phyloP scores from a whole-genome alignment of 2,113 vertebrate species.

The Ardeotis arabs region DNA sequence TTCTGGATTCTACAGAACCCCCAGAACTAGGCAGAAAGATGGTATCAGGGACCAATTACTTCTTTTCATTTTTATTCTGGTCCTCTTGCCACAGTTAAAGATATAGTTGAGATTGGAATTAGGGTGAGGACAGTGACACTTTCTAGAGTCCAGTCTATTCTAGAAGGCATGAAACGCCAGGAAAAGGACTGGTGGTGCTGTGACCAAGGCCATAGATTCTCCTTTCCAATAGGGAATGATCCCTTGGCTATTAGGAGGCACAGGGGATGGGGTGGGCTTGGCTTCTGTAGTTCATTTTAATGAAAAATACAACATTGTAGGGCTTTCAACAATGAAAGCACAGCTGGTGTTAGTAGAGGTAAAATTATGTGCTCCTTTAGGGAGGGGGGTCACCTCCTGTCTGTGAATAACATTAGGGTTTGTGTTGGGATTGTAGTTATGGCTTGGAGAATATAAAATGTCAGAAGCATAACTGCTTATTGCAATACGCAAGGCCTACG shows the following conservation, averaged over 20 bases:
- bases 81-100: neutral
- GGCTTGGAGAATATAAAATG: neutral
- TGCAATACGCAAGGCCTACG: neutral
- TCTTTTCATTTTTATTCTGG: neutral
- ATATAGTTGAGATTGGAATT: neutral
- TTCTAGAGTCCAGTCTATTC: neutral
- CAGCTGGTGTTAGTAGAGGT: neutral
- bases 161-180: neutral
- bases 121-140: neutral
- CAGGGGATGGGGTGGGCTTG: neutral
- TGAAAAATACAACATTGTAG: neutral
- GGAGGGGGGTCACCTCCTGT: neutral
- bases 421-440: neutral
- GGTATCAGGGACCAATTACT: neutral
- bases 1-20: neutral
- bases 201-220: neutral
- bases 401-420: neutral
- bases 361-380: neutral
- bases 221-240: neutral
- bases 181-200: neutral
- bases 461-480: neutral
- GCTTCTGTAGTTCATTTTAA: neutral
- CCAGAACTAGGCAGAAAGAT: neutral
- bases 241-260: neutral
- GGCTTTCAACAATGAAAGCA: neutral